phyloP scores from a whole-genome alignment of 2,113 vertebrate genomes.

The Percina caprodes region DNA sequence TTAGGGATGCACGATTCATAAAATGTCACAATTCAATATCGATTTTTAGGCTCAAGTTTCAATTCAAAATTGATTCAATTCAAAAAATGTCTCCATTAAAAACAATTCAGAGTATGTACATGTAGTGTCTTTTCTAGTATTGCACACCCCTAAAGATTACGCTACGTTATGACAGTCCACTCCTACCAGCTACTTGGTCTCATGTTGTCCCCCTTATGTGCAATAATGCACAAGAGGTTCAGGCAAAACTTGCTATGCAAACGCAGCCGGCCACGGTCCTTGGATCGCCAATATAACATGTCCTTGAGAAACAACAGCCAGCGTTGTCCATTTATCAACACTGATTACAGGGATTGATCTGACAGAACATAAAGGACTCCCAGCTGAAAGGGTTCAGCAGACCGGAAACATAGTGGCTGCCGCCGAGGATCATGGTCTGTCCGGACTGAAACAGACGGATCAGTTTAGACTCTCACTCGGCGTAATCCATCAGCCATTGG shows the following conservation, averaged over 20 bases:
- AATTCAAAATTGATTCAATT: too few relatives aligned
- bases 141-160: too few relatives aligned
- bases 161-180: too few relatives aligned
- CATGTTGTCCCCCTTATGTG: too few relatives aligned
- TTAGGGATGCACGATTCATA: too few relatives aligned
- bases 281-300: constrained; percentile 16
- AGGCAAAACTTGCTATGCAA: not conserved
- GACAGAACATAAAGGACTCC: constrained; percentile 50
- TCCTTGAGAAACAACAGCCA: constrained; percentile 75
- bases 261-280: not conserved
- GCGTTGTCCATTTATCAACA: constrained; percentile 81
- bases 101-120: too few relatives aligned
- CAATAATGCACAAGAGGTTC: not conserved
- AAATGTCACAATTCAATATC: too few relatives aligned
- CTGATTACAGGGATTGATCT: constrained; percentile 87
- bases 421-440: not conserved
- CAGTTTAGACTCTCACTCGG: not conserved
- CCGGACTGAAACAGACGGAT: not conserved
- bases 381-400: constrained; percentile 64
- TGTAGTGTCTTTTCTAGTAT: too few relatives aligned
- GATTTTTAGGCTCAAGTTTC: too few relatives aligned
- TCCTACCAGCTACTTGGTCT: not conserved
- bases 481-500: not conserved
- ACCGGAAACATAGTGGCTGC: constrained; percentile 49
- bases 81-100: too few relatives aligned